Percentiles rank a stretch among this genome's conserved stretches.
phyloP scores from a whole-genome alignment of 1,140 invertebrate species.

The Drosophila sturtevanti region DNA sequence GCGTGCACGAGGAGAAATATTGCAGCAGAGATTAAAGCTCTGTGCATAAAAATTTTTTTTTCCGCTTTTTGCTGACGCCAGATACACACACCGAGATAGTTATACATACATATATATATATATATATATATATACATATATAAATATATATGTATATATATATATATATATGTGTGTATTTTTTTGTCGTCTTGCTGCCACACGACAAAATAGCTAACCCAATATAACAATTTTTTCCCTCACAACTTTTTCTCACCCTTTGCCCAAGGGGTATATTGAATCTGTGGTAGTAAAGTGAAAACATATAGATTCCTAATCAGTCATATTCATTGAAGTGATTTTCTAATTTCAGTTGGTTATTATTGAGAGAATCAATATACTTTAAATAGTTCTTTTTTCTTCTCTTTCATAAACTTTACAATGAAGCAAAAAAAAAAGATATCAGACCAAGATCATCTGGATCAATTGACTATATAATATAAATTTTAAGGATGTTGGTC shows the following conservation, averaged over 20 bases:
- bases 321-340: neutral
- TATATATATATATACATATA: neutral
- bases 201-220: constrained; percentile 41
- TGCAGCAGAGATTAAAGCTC: constrained; percentile 79
- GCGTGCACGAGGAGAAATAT: constrained; percentile 66
- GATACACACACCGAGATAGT: constrained; percentile 31
- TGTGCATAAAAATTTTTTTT: constrained; percentile 60
- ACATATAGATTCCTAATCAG: no score
- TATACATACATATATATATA: constrained; percentile 14
- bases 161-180: constrained; percentile 6
- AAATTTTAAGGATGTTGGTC: no score
- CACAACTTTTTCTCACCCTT: neutral
- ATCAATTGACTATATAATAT: no score
- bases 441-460: no score
- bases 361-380: no score
- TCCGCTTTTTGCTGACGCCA: constrained; percentile 50
- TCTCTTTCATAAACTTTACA: no score
- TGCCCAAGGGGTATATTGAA: neutral
- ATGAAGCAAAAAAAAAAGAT: no score
- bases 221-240: constrained; percentile 36
- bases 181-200: constrained; percentile 21
- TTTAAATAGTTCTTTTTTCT: no score
- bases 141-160: neutral
- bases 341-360: no score
- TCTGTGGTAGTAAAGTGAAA: neutral